These are phyloP conservation scores for Dyspetes luteomarginatus DNA, from an alignment of 2,888 invertebrate genomes.

Conservation along the genomic window DNA sequence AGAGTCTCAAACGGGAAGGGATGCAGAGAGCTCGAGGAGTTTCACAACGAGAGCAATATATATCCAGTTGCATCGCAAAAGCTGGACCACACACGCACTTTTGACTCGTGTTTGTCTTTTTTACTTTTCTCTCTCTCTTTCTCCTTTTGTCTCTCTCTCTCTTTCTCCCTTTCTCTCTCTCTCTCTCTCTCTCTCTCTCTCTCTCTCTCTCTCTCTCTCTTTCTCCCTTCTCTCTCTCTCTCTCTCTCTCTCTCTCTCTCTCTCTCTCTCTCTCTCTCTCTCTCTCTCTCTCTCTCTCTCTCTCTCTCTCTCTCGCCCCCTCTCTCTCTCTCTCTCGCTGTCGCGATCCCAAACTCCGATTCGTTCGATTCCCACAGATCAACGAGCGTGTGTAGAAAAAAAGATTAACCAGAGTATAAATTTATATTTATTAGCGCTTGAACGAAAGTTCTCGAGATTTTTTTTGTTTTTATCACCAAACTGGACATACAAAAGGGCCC, in stretches of 20 bases:
- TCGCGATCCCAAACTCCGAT: constrained; percentile 13
- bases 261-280: constrained; percentile 11
- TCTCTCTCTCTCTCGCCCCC: constrained; percentile 9
- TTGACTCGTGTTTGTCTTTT: constrained; percentile 14
- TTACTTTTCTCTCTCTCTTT: constrained; percentile 5
- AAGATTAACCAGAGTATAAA: neutral
- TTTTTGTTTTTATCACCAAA: neutral
- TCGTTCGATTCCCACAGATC: constrained; percentile 56
- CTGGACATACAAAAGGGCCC: too few relatives aligned
- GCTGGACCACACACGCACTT: constrained; percentile 62
- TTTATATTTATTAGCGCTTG: constrained; percentile 20
- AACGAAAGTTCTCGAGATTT: neutral
- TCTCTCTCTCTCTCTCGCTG: constrained; percentile 15
- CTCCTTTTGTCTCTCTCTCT: constrained; percentile 22
- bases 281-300: constrained; percentile 17
- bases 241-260: neutral
- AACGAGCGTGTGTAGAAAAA: constrained; percentile 12
- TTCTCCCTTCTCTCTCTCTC: constrained; percentile 22
- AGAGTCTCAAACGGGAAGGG: constrained; percentile 56
- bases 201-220: neutral
- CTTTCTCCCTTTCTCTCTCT: constrained; percentile 13
- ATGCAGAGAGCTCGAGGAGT: constrained; percentile 33
- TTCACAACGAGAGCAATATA: constrained; percentile 26
- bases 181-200: constrained; percentile 7
- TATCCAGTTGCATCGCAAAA: constrained; percentile 59